phyloP scores from a whole-genome alignment of 2,888 invertebrate genomes.

The Lottia gigantea region DNA sequence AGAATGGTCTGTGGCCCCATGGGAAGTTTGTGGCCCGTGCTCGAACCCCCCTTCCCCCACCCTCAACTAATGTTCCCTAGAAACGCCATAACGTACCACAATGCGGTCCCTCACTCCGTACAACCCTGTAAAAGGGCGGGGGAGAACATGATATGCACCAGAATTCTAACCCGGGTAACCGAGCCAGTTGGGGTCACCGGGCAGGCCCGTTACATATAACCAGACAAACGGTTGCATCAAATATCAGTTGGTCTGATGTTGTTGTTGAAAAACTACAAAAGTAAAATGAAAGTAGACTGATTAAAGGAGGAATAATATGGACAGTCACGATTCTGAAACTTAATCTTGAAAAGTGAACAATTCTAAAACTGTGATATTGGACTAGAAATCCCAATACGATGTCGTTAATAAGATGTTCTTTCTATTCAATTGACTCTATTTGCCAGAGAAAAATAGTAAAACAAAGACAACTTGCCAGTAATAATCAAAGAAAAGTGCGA shows the following conservation, averaged over 20 bases:
- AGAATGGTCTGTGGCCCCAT: no score
- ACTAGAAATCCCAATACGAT: not conserved
- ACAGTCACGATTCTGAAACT: constrained; percentile 1
- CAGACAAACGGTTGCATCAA: no score
- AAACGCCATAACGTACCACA: no score
- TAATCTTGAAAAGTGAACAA: not conserved
- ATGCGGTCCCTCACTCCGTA: no score
- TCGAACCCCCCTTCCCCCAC: no score
- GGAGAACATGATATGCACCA: no score
- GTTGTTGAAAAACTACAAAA: not conserved
- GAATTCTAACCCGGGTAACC: no score
- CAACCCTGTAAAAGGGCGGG: no score
- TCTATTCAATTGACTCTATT: not conserved
- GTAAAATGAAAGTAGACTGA: not conserved
- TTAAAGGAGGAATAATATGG: not conserved
- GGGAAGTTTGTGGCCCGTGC: no score
- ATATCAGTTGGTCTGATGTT: not conserved
- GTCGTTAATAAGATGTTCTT: not conserved
- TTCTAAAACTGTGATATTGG: not conserved
- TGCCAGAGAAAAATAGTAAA: not conserved
- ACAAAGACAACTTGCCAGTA: not conserved
- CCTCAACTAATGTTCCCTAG: no score
- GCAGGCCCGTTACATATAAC: no score
- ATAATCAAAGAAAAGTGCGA: not conserved
- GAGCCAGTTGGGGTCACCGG: no score